Conservation (phyloP, 92 coral and sea anemone genomes). For the Paragorgia papillata region DNA sequence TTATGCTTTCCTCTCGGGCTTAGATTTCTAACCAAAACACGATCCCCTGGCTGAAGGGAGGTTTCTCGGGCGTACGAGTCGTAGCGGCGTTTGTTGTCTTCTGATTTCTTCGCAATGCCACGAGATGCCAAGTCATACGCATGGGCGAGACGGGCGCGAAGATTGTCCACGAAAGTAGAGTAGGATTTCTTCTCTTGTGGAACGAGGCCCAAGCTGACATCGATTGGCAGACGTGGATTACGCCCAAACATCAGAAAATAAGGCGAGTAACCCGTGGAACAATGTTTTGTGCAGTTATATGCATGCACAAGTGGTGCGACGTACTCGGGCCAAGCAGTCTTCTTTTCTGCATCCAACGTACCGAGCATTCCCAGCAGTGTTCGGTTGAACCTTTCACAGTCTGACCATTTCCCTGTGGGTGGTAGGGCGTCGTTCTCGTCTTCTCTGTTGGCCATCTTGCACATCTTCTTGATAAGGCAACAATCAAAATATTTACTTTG, state of each 20-base stretch:
- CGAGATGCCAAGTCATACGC: slow-evolving; percentile 6
- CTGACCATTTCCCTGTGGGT: slow-evolving; percentile 23
- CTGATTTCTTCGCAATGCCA: slow-evolving; percentile 14
- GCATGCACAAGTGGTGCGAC: slow-evolving; percentile 52
- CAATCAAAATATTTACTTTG: slow-evolving; percentile 54
- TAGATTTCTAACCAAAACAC: slow-evolving; percentile 40
- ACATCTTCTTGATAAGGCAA: slow-evolving; percentile 40
- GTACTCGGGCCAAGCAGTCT: slow-evolving; percentile 52
- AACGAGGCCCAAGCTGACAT: slow-evolving; percentile 26
- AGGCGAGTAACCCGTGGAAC: slow-evolving; percentile 49
- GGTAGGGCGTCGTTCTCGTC: slow-evolving; percentile 26
- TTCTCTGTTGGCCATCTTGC: slow-evolving; percentile 36
- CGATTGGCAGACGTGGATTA: slow-evolving; percentile 33
- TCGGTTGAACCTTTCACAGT: slow-evolving; percentile 26
- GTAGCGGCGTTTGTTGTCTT: slow-evolving; percentile 32
- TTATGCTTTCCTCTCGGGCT: slow-evolving; percentile 47
- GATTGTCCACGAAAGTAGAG: slow-evolving; percentile 27
- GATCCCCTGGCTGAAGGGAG: slow-evolving; percentile 38
- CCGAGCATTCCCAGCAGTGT: slow-evolving; percentile 27
- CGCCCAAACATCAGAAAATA: slow-evolving; percentile 49
- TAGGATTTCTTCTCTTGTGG: slow-evolving; percentile 7
- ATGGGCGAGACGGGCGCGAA: slow-evolving; percentile 34
- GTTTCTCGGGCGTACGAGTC: slow-evolving; percentile 24
- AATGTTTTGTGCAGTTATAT: slow-evolving; percentile 50
- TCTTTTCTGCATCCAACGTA: slow-evolving; percentile 51